Base-by-base conservation (phyloP, 2,797 vertebrate species). In the Holocentrus rufus region DNA sequence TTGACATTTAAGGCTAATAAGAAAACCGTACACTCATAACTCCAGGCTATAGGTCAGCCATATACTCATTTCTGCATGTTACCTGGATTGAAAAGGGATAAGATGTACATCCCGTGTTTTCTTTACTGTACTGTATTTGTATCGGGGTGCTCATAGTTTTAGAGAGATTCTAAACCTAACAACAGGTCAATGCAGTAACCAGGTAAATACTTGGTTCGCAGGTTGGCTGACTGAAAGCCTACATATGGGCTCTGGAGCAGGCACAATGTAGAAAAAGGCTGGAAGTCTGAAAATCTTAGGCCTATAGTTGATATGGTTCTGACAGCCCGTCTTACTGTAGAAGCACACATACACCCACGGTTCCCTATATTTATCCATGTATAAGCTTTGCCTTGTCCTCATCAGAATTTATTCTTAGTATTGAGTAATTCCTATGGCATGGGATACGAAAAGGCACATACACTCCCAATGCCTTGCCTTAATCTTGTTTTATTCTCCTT, bases 401-500 rank as follows among this genome's bases (percentile, higher is more conserved):
- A 67, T 77, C 62, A 59, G 44, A 75, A 66, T 79, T 74, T 77
- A 27, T 65, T 62, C 59, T 57, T 30, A 46, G 25, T 22, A 23
- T 50, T 49, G 11, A 1, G 36, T 0, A 50, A 50, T 66, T 61
- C 50, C 67, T 55, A 60, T 70, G 46, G 60, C 76, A 62, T 77
- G 79, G 66, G n/a, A 36, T 25, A 15, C 65, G 53, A 76, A 82
- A 72, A 73, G 68, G 54, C 54, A 50, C 55, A 67, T 44, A 66
- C 76, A 59, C 72, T 74, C 53, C 15, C 22, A 27, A 44, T 55
- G 87, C 77, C 44, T 81, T 83, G 81, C 75, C 78, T 89, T 89
- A 68, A 88, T 85, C 60, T 31, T 31, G 30, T 31, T 7, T 31
- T 5, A 27, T 54, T 78, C 59, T 54, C 53, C 67, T 81, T 46